Base-by-base conservation (phyloP, 1,140 invertebrate genomes). In the Drosophila asahinai region DNA sequence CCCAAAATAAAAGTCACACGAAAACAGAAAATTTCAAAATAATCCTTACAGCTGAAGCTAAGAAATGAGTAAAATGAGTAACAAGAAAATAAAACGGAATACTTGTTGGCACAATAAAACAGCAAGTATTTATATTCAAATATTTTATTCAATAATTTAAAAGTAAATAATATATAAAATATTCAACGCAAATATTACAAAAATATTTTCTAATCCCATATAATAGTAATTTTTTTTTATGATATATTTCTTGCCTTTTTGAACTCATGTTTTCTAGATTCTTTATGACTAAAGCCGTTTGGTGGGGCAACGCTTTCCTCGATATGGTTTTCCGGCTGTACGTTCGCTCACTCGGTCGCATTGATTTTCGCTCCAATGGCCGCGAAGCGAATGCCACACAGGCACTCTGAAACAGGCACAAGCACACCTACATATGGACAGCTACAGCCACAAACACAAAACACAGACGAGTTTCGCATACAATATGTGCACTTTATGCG, bases 401-500 rank as follows among this genome's bases (percentile, higher is more conserved):
- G 14, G 19, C 42, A 49, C 42, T 14, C 42, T n/a, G 12, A 9
- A 5, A 19, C 22, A 30, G 33, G 33, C 25, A 27, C 36, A 9
- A 12, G 3, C 42, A 60, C 58, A 27, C 42, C 33, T 36, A 36
- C 33, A 36, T 11, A 11, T n/a, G 30, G 17, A 55, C 33, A 63
- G 5, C 22, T 30, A 48, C 43, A 19, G 5, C 17, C 25, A 52
- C 38, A 19, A 55, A 43, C 36, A 64, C 36, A 64, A 17, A 64
- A 55, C 51, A 33, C 49, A 64, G 73, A 78, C 59, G 78, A 48
- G 47, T 60, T 47, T 76, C 66, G 76, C 71, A 71, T 72, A 84
- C 81, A 83, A 86, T 86, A 86, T 86, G 83, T 86, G 83, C 83
- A 86, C 77, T 86, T 86, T 86, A 86, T 86, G 79, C 82, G 78